These are phyloP conservation scores for Gerris lacustris DNA, from an alignment of 2,888 invertebrate species.

Conservation along the genomic window DNA sequence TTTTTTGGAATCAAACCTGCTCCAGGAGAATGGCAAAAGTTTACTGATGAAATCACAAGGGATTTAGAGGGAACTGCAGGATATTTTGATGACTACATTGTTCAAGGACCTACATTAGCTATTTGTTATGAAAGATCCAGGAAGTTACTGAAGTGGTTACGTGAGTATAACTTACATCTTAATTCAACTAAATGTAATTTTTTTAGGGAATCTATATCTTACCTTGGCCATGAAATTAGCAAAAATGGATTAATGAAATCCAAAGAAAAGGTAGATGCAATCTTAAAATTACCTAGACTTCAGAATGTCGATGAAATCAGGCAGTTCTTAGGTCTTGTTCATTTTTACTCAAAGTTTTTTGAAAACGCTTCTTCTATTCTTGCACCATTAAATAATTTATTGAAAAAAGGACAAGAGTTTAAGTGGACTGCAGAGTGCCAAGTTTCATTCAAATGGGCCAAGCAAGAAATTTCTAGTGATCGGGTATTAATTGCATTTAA, in stretches of 20 bases:
- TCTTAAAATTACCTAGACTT: background rate
- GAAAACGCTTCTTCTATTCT: conserved; percentile 3
- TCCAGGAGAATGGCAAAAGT: background rate
- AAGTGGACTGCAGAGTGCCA: background rate
- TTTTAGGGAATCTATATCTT: background rate
- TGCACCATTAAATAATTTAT: background rate
- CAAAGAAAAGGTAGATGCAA: background rate
- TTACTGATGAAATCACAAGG: background rate
- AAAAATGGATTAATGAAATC: background rate
- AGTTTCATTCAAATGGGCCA: background rate
- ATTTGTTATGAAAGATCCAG: background rate
- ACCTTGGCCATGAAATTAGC: background rate
- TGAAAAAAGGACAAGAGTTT: background rate
- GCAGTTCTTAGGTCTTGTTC: background rate
- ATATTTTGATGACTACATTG: background rate
- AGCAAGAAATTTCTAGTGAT: background rate
- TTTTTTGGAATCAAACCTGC: background rate
- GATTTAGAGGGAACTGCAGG: background rate
- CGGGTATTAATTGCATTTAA: background rate
- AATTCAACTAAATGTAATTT: background rate
- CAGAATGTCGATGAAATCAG: conserved; percentile 1
- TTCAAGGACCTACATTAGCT: background rate
- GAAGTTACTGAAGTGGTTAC: background rate
- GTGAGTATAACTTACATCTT: background rate
- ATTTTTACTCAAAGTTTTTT: background rate